phyloP scores from a whole-genome alignment of 2,888 invertebrate species.

The Trilocha varians region DNA sequence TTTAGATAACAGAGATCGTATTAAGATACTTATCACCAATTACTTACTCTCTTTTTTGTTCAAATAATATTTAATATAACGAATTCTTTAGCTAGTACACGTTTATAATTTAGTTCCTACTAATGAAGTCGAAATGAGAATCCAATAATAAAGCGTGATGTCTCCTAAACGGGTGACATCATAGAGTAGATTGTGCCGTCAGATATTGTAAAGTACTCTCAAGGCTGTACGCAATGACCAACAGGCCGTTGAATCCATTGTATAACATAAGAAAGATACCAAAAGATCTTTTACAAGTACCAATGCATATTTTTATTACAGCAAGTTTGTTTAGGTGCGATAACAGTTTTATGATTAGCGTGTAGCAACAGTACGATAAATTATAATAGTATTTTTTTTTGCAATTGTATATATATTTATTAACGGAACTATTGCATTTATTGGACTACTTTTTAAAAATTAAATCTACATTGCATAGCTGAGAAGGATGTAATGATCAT shows the following conservation, averaged over 20 bases:
- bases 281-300: neutral
- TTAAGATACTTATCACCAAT: no score
- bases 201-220: constrained; percentile 15
- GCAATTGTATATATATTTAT: no score
- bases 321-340: neutral
- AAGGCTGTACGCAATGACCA: constrained; percentile 12
- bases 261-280: constrained; percentile 6
- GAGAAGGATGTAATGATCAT: no score
- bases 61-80: no score
- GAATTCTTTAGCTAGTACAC: no score
- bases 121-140: neutral
- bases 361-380: neutral
- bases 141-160: neutral
- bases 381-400: no score
- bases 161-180: constrained; percentile 23
- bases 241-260: constrained; percentile 1
- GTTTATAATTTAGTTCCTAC: no score
- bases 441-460: no score
- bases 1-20: no score
- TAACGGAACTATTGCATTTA: no score
- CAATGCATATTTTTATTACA: neutral
- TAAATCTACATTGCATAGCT: no score
- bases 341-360: neutral
- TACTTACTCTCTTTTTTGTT: no score
- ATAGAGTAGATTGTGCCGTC: constrained; percentile 29